Conservation (phyloP, 2,888 invertebrate genomes). For the Quadriops clusia region DNA sequence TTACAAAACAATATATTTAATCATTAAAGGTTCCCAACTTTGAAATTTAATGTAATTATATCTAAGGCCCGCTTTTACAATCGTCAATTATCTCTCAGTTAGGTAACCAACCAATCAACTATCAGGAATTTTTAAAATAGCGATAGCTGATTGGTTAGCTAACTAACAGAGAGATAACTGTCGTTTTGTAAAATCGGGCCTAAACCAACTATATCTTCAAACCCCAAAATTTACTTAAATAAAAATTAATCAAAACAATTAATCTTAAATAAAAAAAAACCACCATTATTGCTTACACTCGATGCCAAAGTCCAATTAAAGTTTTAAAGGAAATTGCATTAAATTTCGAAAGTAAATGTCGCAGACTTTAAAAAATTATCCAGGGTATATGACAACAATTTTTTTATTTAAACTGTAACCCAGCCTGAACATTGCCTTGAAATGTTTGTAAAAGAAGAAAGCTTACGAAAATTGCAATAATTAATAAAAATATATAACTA, state of each 20-base stretch:
- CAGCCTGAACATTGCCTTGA: constrained; percentile 14
- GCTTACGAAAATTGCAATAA: no score
- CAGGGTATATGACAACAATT: constrained; percentile 11
- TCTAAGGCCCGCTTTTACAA: no score
- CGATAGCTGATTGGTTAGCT: no score
- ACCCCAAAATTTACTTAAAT: constrained; percentile 1
- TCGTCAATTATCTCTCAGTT: no score
- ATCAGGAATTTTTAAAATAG: no score
- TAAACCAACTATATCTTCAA: background rate
- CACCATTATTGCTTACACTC: background rate
- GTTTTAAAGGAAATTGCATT: constrained; percentile 1
- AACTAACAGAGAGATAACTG: no score
- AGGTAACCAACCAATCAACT: no score
- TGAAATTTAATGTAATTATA: no score
- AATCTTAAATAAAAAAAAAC: constrained; percentile 1
- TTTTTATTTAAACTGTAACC: constrained; percentile 2
- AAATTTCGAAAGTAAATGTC: constrained; percentile 4
- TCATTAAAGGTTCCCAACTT: no score
- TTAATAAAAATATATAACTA: no score
- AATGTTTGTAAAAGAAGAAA: constrained; percentile 10
- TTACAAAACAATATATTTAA: background rate
- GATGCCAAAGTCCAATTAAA: no score
- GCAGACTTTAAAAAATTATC: constrained; percentile 9
- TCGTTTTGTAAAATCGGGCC: no score
- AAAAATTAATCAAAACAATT: background rate